Conservation (phyloP, 2,113 vertebrate species). For the Sterna hirundo region DNA sequence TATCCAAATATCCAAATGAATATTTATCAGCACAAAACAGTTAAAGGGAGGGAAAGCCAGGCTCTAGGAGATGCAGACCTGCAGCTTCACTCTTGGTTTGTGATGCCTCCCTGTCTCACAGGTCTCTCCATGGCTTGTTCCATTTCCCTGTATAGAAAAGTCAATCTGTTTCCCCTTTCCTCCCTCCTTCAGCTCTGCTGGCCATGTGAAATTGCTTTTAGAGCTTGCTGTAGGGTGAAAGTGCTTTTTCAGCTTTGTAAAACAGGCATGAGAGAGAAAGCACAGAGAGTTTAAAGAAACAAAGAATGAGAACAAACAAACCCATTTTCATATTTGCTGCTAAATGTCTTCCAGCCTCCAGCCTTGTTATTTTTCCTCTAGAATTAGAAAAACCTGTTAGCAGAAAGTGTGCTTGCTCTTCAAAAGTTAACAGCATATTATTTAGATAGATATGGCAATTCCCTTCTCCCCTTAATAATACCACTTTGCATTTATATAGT, state of each 20-base stretch:
- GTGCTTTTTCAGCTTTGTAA: slow-evolving; percentile 31
- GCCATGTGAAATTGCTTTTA: slow-evolving; percentile 25
- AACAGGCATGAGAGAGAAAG: neutral
- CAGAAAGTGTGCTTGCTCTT: slow-evolving; percentile 11
- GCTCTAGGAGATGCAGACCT: neutral
- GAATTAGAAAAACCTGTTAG: slow-evolving; percentile 34
- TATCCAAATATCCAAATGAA: neutral
- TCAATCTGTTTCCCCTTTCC: neutral
- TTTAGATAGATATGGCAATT: slow-evolving; percentile 44
- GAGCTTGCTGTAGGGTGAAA: slow-evolving; percentile 50
- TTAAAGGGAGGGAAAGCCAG: neutral
- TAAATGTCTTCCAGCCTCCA: slow-evolving; percentile 27
- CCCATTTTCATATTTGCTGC: slow-evolving; percentile 38
- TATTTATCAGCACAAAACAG: neutral
- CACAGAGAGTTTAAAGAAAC: neutral
- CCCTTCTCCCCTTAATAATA: slow-evolving; percentile 28
- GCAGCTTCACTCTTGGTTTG: neutral
- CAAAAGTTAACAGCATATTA: slow-evolving; percentile 19
- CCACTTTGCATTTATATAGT: neutral
- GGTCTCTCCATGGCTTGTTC: neutral
- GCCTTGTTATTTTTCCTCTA: slow-evolving; percentile 27
- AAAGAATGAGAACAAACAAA: slow-evolving; percentile 17
- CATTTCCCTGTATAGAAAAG: neutral
- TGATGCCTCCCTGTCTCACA: neutral
- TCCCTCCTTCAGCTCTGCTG: slow-evolving; percentile 19